phyloP scores from a whole-genome alignment of 2,113 vertebrate species.

The Salvelinus fontinalis region DNA sequence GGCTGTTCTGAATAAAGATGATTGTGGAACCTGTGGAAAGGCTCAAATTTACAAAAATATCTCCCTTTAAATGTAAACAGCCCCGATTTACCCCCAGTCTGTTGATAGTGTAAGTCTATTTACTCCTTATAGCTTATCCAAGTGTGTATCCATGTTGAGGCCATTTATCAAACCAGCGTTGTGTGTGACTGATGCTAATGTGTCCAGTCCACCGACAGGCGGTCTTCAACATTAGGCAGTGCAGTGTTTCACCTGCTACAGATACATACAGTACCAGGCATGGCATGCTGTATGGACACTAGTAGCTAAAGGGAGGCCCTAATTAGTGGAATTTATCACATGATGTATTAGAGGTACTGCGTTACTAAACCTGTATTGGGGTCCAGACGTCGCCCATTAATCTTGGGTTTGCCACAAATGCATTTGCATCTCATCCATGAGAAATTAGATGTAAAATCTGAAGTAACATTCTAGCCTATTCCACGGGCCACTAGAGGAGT shows the following conservation, averaged over 20 bases:
- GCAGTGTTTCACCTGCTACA: not conserved
- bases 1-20: not conserved
- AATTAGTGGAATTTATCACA: slow-evolving; percentile 61
- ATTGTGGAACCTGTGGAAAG: not conserved
- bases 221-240: not conserved
- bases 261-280: not conserved
- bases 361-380: slow-evolving; percentile 53
- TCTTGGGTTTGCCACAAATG: slow-evolving; percentile 63
- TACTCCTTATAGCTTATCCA: not conserved
- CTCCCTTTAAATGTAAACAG: not conserved
- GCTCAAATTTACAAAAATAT: not conserved
- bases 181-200: not conserved
- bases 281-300: not conserved
- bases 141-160: not conserved
- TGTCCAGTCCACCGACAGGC: not conserved
- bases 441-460: slow-evolving; percentile 60
- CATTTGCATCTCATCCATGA: slow-evolving; percentile 56
- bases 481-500: slow-evolving; percentile 42
- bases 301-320: slow-evolving; percentile 53
- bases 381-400: slow-evolving; percentile 55
- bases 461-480: slow-evolving; percentile 47
- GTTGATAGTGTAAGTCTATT: not conserved
- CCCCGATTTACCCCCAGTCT: not conserved
- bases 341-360: slow-evolving; percentile 58
- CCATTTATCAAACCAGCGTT: not conserved